phyloP scores from a whole-genome alignment of 2,797 vertebrate genomes.

The Gouania willdenowi region DNA sequence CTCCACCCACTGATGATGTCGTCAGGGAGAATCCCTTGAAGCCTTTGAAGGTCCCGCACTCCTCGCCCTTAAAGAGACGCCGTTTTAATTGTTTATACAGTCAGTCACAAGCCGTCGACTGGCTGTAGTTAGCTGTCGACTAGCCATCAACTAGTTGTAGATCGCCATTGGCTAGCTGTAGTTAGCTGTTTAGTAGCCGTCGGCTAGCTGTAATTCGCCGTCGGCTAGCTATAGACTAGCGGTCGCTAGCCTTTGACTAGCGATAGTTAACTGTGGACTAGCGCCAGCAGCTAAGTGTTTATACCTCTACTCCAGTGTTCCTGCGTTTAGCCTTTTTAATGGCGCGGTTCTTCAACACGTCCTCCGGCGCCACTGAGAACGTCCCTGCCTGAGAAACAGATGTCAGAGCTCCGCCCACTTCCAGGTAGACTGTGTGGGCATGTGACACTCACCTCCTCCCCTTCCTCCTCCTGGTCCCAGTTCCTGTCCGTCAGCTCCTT shows the following conservation, averaged over 20 bases:
- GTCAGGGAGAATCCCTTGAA: constrained; percentile 73
- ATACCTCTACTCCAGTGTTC: constrained; percentile 69
- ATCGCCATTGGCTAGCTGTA: no score
- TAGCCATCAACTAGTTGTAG: no score
- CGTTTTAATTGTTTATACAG: no score
- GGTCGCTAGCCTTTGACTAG: no score
- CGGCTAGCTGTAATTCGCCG: no score
- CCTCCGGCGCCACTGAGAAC: constrained; percentile 88
- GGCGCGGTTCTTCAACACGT: constrained; percentile 88
- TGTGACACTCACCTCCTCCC: constrained; percentile 83
- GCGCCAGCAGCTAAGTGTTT: not conserved
- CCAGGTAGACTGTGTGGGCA: no score
- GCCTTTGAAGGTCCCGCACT: constrained; percentile 60
- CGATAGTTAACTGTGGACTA: no score
- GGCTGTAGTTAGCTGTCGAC: no score
- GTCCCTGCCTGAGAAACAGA: constrained; percentile 81
- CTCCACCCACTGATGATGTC: not conserved
- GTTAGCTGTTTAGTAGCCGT: no score
- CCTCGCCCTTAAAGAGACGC: constrained; percentile 61
- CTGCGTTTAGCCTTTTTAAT: constrained; percentile 96
- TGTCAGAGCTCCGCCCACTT: not conserved
- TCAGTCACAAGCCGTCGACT: no score
- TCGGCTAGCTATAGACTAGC: no score
- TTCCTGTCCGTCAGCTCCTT: constrained; percentile 96
- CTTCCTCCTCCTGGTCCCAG: constrained; percentile 97